A percentile compares a stretch with the other conserved stretches of the same genome.
phyloP scores from a whole-genome alignment of 1,140 invertebrate genomes.

The Ladona fulva region DNA sequence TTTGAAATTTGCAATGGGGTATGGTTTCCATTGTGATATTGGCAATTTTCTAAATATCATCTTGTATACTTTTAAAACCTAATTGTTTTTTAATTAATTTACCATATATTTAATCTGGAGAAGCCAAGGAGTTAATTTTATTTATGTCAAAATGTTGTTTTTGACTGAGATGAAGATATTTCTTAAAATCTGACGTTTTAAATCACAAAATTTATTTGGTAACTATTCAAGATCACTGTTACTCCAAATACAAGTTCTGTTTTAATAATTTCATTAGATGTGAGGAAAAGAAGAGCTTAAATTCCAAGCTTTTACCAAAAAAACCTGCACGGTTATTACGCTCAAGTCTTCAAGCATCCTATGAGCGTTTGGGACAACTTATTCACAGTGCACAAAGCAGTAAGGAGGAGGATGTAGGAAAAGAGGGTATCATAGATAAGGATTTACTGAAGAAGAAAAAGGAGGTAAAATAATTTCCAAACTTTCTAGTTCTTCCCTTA shows the following conservation, averaged over 20 bases:
- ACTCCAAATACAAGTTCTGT: no score
- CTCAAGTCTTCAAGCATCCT: slow-evolving; percentile 44
- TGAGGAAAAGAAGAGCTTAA: slow-evolving; percentile 78
- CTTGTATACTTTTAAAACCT: no score
- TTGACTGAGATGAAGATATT: slow-evolving; percentile 18
- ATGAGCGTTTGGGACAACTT: slow-evolving; percentile 43
- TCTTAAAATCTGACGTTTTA: no score
- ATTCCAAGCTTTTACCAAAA: slow-evolving; percentile 79
- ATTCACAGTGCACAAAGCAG: slow-evolving; percentile 30
- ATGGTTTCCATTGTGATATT: no score
- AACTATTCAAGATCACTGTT: no score
- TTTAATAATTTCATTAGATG: slow-evolving; percentile 44
- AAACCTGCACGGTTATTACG: slow-evolving; percentile 69
- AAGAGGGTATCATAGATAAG: slow-evolving; percentile 49
- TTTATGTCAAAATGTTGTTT: not conserved
- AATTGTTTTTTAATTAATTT: not conserved
- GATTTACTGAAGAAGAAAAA: slow-evolving; percentile 63
- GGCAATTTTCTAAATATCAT: no score
- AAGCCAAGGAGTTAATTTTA: not conserved
- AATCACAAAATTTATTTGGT: no score
- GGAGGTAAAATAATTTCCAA: slow-evolving; percentile 41
- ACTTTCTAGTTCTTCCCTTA: not conserved
- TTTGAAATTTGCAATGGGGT: no score
- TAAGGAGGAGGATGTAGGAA: slow-evolving; percentile 25
- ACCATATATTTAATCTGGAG: not conserved